Percentiles rank a stretch among this genome's conserved stretches.
These are phyloP conservation scores for Hylomyscus alleni DNA, from an alignment of 2,797 vertebrate genomes.

Conservation along the genomic window DNA sequence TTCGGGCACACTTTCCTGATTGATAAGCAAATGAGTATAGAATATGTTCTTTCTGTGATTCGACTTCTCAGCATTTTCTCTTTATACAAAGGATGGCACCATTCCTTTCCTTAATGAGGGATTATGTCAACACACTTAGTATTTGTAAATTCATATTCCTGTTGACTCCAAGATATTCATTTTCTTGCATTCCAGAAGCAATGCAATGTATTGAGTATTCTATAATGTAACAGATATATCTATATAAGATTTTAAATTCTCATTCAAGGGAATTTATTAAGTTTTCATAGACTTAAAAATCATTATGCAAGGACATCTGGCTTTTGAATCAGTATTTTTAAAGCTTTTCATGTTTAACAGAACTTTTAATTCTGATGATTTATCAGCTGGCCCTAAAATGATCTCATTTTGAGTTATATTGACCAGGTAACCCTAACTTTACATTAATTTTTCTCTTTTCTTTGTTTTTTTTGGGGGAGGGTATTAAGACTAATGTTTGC, in stretches of 20 bases:
- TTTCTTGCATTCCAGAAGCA: not conserved
- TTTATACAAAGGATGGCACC: not conserved
- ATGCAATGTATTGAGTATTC: not conserved
- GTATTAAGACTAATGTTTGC: constrained; percentile 25
- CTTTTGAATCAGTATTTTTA: constrained; percentile 26
- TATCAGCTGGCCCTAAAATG: constrained; percentile 48
- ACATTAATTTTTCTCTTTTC: constrained; percentile 56
- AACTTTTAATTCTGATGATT: constrained; percentile 62
- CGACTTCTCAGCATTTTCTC: constrained; percentile 26
- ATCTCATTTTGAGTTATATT: constrained; percentile 39
- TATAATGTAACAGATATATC: not conserved
- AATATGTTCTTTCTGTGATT: constrained; percentile 21
- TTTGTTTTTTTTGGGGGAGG: not conserved
- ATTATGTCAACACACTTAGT: not conserved
- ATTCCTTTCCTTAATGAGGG: not conserved
- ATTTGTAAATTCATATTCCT: not conserved
- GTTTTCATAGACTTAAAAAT: not conserved
- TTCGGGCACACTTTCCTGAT: not conserved
- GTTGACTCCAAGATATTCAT: constrained; percentile 22
- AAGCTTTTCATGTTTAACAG: constrained; percentile 17
- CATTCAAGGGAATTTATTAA: not conserved
- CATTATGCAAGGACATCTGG: constrained; percentile 27
- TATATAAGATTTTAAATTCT: constrained; percentile 20
- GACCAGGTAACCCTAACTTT: not conserved
- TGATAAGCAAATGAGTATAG: not conserved